phyloP scores from a whole-genome alignment of 2,888 invertebrate species.

The Caenorhabditis sp. region DNA sequence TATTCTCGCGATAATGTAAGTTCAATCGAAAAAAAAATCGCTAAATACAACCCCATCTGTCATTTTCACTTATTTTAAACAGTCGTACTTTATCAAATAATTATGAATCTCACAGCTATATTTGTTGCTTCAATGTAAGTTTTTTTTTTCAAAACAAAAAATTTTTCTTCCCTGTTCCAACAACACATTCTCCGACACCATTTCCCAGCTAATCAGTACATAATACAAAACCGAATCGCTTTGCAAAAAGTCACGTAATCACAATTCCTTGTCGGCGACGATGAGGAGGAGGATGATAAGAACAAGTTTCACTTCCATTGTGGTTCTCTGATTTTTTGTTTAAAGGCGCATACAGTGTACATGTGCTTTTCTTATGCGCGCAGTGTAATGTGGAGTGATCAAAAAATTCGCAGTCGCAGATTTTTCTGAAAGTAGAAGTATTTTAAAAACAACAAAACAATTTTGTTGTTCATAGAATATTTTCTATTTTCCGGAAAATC shows the following conservation, averaged over 20 bases:
- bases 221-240: background rate
- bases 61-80: no score
- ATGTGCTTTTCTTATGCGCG: background rate
- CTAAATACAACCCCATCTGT: no score
- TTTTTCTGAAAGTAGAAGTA: background rate
- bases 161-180: background rate
- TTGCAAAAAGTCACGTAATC: background rate
- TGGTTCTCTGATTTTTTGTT: background rate
- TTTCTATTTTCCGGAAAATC: no score
- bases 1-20: background rate
- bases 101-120: no score
- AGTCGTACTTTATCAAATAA: no score
- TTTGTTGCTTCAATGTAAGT: no score
- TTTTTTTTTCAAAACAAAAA: no score
- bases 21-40: background rate
- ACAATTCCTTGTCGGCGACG: background rate
- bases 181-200: background rate
- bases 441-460: no score
- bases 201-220: background rate
- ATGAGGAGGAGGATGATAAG: background rate
- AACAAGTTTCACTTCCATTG: background rate
- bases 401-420: background rate
- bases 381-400: background rate
- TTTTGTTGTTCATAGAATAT: no score
- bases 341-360: background rate